Evolutionary conservation across 2,113 vertebrate genomes (phyloP).

Genomic region (Megaceryle torquata): DNA sequence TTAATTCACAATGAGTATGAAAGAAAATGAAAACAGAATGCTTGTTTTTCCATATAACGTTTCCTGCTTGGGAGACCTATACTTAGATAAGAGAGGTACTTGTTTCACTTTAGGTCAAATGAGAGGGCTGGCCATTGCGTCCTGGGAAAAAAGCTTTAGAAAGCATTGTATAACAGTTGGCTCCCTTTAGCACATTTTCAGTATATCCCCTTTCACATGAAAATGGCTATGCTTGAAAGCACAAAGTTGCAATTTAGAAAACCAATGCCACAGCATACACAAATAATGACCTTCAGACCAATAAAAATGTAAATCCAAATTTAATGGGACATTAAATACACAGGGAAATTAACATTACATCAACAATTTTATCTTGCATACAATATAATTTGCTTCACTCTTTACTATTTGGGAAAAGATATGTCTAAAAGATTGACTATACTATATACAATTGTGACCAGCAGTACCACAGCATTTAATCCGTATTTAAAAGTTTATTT

Average conservation of each 20-base stretch:
- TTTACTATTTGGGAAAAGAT: background rate
- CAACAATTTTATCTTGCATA: slow-evolving; percentile 41
- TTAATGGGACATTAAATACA: slow-evolving; percentile 65
- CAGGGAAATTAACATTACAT: slow-evolving; percentile 52
- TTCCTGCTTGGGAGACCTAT: background rate
- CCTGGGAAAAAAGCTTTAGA: slow-evolving; percentile 3
- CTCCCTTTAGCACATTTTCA: background rate
- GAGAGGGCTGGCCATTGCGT: background rate
- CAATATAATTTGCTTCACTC: background rate
- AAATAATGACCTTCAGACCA: slow-evolving; percentile 45
- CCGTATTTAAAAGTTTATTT: background rate
- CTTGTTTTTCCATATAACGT: background rate
- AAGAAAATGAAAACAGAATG: background rate
- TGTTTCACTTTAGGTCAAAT: background rate
- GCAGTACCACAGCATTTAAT: background rate
- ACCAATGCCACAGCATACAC: slow-evolving; percentile 8
- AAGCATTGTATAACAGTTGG: slow-evolving; percentile 7
- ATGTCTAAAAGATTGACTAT: background rate
- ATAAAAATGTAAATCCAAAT: slow-evolving; percentile 74
- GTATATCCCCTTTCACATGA: slow-evolving; percentile 59
- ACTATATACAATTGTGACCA: background rate
- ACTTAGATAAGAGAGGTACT: background rate
- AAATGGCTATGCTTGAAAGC: slow-evolving; percentile 65
- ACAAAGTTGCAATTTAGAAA: slow-evolving; percentile 62
- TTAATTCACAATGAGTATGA: background rate